Evolutionary conservation across 2,113 vertebrate species (phyloP).

Genomic region (Ammospiza nelsoni): DNA sequence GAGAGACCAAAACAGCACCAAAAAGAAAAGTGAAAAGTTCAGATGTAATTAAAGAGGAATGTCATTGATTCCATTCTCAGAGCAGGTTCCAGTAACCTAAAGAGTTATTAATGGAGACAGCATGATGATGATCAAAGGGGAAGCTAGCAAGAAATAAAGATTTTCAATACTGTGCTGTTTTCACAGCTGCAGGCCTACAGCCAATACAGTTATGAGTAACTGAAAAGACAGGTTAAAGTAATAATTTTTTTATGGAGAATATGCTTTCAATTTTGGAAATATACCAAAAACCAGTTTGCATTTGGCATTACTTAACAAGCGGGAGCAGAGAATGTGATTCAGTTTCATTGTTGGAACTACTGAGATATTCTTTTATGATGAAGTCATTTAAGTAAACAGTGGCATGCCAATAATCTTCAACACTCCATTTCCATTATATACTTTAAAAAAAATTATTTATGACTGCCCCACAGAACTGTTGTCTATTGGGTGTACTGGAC

Average conservation of each 20-base stretch:
- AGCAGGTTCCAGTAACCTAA: not conserved
- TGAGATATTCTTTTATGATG: not conserved
- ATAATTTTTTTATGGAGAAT: not conserved
- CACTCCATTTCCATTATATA: not conserved
- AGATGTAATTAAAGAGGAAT: not conserved
- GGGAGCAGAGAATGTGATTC: not conserved
- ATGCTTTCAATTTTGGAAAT: not conserved
- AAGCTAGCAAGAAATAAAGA: conserved; percentile 28
- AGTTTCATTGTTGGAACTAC: not conserved
- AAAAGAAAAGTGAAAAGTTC: not conserved
- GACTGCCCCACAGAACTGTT: not conserved
- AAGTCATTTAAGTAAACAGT: not conserved
- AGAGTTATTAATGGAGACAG: not conserved
- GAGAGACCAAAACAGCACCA: not conserved
- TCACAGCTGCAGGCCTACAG: not conserved
- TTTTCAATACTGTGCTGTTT: conserved; percentile 19
- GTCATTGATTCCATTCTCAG: not conserved
- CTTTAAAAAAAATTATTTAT: not conserved
- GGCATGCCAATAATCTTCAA: not conserved
- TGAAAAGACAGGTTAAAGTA: conserved; percentile 18
- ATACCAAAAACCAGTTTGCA: not conserved
- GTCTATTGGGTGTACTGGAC: not conserved
- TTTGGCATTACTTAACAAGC: not conserved
- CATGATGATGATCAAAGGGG: not conserved
- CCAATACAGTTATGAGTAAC: not conserved